Conservation (phyloP, 2,113 vertebrate species). For the Syngnathoides biaculeatus region DNA sequence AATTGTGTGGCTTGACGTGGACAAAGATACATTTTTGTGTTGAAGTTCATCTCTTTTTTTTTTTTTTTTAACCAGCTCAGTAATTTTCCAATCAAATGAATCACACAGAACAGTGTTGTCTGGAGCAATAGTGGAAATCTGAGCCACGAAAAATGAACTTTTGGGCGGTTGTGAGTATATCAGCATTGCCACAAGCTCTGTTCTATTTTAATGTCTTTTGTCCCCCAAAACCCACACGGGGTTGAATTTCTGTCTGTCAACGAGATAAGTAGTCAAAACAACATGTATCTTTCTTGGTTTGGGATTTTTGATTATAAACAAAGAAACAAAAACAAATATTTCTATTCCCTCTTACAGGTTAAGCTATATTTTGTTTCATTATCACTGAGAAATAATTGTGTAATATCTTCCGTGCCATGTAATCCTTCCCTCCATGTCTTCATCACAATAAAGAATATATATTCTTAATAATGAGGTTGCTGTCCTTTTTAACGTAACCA, state of each 20-base stretch:
- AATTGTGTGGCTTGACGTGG: slow-evolving; percentile 24
- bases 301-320: neutral
- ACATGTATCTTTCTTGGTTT: slow-evolving; percentile 7
- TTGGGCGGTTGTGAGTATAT: neutral
- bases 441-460: neutral
- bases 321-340: neutral
- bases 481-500: neutral
- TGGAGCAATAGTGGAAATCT: neutral
- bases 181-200: neutral
- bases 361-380: neutral
- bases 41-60: slow-evolving; percentile 16
- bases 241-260: neutral
- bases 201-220: neutral
- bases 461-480: neutral
- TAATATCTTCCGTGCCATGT: too few relatives aligned
- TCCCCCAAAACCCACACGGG: neutral
- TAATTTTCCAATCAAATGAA: slow-evolving; percentile 29
- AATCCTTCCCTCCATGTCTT: neutral
- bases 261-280: neutral
- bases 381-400: too few relatives aligned
- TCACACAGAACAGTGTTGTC: slow-evolving; percentile 16
- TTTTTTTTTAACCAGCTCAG: slow-evolving; percentile 16
- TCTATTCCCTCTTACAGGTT: neutral
- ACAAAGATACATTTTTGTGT: slow-evolving; percentile 22
- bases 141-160: neutral